Conservation (phyloP, 1,140 invertebrate genomes). For the Teleogryllus occipitalis region DNA sequence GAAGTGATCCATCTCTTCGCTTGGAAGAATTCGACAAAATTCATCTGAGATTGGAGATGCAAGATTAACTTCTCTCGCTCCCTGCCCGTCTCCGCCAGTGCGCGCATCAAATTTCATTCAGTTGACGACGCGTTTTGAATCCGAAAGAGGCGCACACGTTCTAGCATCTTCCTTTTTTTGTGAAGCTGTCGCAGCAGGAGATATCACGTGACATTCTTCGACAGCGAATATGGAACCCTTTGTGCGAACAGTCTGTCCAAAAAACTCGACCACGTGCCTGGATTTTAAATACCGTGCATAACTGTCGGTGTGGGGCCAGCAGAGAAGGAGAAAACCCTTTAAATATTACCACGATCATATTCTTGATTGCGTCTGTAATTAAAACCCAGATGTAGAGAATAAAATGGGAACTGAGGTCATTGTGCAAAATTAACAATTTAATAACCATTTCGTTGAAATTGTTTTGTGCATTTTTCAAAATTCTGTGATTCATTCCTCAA, state of each 20-base stretch:
- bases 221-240: background rate
- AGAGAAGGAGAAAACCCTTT: too few relatives aligned
- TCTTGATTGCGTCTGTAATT: too few relatives aligned
- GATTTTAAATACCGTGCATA: too few relatives aligned
- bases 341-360: too few relatives aligned
- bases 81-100: background rate
- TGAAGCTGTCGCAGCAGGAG: background rate
- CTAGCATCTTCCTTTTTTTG: background rate
- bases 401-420: too few relatives aligned
- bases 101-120: background rate
- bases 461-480: too few relatives aligned
- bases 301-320: too few relatives aligned
- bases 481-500: too few relatives aligned
- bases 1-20: background rate
- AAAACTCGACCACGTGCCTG: too few relatives aligned
- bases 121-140: slow-evolving; percentile 3
- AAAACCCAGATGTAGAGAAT: too few relatives aligned
- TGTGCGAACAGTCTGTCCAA: background rate
- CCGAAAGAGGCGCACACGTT: background rate
- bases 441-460: too few relatives aligned
- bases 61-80: background rate
- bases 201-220: background rate
- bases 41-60: background rate
- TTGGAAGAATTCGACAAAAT: background rate
- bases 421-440: too few relatives aligned